phyloP scores from a whole-genome alignment of 2,113 vertebrate genomes.

The Climacteris rufus region DNA sequence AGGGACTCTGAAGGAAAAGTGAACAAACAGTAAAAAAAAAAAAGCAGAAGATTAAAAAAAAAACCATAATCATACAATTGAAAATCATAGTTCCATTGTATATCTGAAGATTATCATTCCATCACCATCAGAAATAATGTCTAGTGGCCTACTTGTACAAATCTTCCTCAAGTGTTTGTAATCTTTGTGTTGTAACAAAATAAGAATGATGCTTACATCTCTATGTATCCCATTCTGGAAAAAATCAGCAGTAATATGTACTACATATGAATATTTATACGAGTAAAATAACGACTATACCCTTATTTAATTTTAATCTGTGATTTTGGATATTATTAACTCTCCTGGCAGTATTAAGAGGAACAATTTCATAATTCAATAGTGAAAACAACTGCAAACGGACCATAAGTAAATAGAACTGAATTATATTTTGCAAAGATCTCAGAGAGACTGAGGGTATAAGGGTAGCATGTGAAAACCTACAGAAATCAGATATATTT shows the following conservation, averaged over 20 bases:
- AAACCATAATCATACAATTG: neutral
- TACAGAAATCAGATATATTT: neutral
- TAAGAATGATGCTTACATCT: neutral
- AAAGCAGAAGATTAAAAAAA: neutral
- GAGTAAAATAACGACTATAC: neutral
- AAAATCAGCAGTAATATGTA: neutral
- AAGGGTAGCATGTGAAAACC: neutral
- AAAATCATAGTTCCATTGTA: neutral
- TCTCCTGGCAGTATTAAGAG: neutral
- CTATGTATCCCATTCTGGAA: neutral
- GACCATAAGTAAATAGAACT: neutral
- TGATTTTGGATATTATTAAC: conserved; percentile 1
- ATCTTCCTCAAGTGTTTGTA: neutral
- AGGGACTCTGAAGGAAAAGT: neutral
- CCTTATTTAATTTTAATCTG: conserved; percentile 33
- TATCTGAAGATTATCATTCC: neutral
- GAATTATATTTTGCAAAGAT: neutral
- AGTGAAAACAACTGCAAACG: conserved; percentile 1
- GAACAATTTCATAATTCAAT: conserved; percentile 16
- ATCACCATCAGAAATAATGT: neutral
- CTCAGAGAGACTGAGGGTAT: neutral
- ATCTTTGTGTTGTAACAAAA: neutral
- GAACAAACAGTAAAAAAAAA: neutral
- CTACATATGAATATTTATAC: conserved; percentile 10
- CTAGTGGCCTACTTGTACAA: neutral